Conservation (phyloP, 2,113 vertebrate genomes). For the Anolis sagrei region DNA sequence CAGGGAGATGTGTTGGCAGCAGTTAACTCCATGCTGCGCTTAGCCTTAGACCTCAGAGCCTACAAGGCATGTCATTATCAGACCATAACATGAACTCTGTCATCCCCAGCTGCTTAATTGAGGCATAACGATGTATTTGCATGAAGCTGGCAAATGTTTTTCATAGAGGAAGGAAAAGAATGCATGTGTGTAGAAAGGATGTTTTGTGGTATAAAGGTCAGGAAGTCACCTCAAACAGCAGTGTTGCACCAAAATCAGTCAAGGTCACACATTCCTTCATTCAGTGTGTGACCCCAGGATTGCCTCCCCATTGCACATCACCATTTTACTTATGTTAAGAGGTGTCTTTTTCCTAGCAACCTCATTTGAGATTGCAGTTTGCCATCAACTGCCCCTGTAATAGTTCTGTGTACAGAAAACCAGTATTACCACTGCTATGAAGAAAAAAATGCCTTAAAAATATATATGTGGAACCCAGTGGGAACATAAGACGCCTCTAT, state of each 20-base stretch:
- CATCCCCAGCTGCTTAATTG: neutral
- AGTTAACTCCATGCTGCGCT: neutral
- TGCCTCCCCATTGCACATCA: neutral
- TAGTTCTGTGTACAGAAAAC: neutral
- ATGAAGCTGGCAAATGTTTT: neutral
- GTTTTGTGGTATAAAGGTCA: neutral
- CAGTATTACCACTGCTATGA: neutral
- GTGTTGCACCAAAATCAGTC: accelerated
- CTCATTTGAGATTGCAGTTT: neutral
- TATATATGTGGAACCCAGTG: too few species aligned
- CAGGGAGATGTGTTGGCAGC: neutral
- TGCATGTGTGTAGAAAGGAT: neutral
- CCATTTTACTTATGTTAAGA: neutral
- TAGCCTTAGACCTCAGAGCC: neutral
- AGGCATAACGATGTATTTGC: neutral
- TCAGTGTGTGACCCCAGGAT: too few species aligned
- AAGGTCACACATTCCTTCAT: neutral
- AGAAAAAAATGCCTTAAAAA: neutral
- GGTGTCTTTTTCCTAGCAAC: neutral
- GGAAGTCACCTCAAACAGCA: accelerated
- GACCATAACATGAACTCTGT: neutral
- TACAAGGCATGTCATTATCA: slow-evolving; percentile 1
- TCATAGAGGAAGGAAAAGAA: neutral
- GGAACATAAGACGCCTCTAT: too few species aligned
- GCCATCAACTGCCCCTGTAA: neutral